Conservation (phyloP, 2,888 invertebrate genomes). For the Ditula angustiorana region DNA sequence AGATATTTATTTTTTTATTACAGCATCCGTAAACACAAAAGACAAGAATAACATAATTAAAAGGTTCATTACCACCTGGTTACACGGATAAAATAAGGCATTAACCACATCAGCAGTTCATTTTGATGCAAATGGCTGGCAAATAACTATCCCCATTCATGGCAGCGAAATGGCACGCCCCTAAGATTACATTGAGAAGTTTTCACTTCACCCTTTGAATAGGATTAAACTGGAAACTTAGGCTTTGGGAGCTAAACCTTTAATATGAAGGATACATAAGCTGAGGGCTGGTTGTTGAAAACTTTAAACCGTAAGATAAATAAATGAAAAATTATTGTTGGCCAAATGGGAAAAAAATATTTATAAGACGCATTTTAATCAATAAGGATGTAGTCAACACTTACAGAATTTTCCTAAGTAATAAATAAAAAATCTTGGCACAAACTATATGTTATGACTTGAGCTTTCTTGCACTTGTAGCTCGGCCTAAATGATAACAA, state of each 20-base stretch:
- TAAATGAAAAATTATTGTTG: neutral
- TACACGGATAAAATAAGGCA: neutral
- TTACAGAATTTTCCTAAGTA: too few relatives aligned
- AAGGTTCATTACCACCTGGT: neutral
- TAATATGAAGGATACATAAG: conserved; percentile 20
- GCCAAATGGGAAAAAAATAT: neutral
- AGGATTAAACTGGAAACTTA: conserved; percentile 53
- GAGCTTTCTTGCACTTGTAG: neutral
- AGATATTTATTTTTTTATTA: too few relatives aligned
- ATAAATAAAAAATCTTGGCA: too few relatives aligned
- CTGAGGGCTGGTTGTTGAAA: neutral
- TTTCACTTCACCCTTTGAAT: conserved; percentile 50
- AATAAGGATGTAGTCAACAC: too few relatives aligned
- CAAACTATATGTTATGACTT: neutral
- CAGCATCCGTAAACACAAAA: too few relatives aligned
- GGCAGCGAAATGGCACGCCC: conserved; percentile 50
- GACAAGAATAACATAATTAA: neutral
- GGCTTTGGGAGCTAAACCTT: conserved; percentile 35
- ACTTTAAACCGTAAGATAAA: neutral
- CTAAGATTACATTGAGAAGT: conserved; percentile 55
- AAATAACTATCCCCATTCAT: conserved; percentile 41
- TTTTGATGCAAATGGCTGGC: conserved; percentile 2
- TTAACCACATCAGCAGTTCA: neutral
- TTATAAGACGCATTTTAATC: too few relatives aligned
- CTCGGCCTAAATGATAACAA: neutral